Conservation (phyloP, 2,113 vertebrate species). For the Prunella himalayana region DNA sequence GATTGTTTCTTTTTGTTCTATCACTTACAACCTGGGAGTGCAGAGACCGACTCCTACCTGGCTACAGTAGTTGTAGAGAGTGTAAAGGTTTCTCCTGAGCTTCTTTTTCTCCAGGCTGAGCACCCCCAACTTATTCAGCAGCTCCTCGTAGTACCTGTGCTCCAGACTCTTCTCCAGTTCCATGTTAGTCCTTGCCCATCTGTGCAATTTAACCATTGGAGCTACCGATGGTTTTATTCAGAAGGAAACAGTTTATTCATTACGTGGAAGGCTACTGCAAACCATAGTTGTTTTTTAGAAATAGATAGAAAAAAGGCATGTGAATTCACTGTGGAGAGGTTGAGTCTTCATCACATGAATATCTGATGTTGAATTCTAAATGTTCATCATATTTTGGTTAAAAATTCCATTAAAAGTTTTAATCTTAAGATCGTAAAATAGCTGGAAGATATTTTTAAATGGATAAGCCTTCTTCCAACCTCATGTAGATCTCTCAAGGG, state of each 20-base stretch:
- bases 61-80: background rate
- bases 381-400: background rate
- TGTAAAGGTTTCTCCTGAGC: fast-evolving
- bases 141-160: fast-evolving
- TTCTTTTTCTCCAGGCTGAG: background rate
- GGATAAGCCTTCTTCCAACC: background rate
- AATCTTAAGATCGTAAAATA: background rate
- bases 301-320: background rate
- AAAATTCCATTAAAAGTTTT: background rate
- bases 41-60: fast-evolving
- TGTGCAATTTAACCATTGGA: background rate
- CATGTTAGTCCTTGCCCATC: background rate
- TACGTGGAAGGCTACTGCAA: background rate
- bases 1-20: too few species aligned
- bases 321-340: background rate
- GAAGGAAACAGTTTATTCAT: background rate
- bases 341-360: background rate
- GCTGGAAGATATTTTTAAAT: background rate
- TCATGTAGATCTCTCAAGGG: background rate
- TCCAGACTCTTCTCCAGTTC: background rate
- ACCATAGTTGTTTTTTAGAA: background rate
- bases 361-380: background rate
- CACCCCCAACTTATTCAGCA: fast-evolving
- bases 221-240: background rate
- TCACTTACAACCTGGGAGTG: background rate